phyloP scores from a whole-genome alignment of 2,888 invertebrate genomes.

The Branchinecta sandiegonensis region DNA sequence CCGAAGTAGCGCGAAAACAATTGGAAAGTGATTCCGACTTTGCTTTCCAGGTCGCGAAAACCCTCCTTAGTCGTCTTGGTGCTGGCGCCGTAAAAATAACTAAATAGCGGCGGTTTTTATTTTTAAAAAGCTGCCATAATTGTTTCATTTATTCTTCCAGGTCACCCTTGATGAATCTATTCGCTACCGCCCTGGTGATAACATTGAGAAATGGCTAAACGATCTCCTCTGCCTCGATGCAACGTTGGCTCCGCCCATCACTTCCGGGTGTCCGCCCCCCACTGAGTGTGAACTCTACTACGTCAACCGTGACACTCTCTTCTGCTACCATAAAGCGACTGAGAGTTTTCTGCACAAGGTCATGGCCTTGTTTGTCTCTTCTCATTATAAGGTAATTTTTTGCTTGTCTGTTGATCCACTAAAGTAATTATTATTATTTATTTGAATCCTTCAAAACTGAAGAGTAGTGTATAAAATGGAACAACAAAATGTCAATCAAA shows the following conservation, averaged over 20 bases:
- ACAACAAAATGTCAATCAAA: no score
- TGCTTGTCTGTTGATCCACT: no score
- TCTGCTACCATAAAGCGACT: slow-evolving; percentile 88
- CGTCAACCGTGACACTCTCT: slow-evolving; percentile 79
- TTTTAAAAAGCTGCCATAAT: neutral
- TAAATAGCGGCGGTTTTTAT: neutral
- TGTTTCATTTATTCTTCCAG: slow-evolving; percentile 34
- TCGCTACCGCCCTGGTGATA: slow-evolving; percentile 71
- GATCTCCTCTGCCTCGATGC: slow-evolving; percentile 80
- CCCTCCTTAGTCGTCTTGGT: no score
- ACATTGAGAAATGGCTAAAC: slow-evolving; percentile 80
- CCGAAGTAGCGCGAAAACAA: no score
- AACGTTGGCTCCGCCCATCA: slow-evolving; percentile 47
- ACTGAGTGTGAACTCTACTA: slow-evolving; percentile 74
- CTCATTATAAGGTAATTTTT: slow-evolving; percentile 71
- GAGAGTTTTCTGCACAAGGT: slow-evolving; percentile 81
- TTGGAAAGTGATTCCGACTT: no score
- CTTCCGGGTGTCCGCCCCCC: slow-evolving; percentile 75
- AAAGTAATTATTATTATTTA: no score
- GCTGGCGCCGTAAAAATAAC: no score
- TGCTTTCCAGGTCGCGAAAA: no score
- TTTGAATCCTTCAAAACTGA: no score
- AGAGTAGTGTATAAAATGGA: no score
- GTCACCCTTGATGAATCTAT: slow-evolving; percentile 84
- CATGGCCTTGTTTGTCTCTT: slow-evolving; percentile 86